Evolutionary conservation across 2,888 invertebrate genomes (phyloP), one percentile per base, ranked within the genome.

Genomic region (Subacronicta megacephala): DNA sequence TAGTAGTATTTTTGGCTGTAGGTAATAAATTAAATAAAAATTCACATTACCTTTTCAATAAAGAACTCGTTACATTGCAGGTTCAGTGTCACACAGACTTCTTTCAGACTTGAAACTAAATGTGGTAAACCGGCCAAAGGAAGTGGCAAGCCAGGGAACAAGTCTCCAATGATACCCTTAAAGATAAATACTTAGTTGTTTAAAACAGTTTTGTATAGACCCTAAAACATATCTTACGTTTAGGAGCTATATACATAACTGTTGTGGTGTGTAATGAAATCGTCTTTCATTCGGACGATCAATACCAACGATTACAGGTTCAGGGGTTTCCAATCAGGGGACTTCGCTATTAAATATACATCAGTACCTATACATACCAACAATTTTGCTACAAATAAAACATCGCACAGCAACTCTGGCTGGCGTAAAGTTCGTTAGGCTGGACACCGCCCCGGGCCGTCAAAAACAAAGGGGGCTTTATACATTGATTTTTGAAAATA

Each of bases 161-260:
- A 91, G 93, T 99, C 99, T 0, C 98, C 97, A 13, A 98, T 97
- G 51, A 99, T 99, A 46, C 98, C 99, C 95, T 96, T 31, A 2
- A 57, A 42, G 5, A n/a, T 17, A 40, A 18, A 7, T 13, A 42
- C n/a, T 5, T 15, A 37, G 1, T 16, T 37, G 3, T 4, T 31
- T 5, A 31, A 31, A n/a, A n/a, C n/a, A n/a, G n/a, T n/a, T n/a
- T n/a, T n/a, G n/a, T n/a, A n/a, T n/a, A n/a, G n/a, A n/a, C n/a
- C n/a, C n/a, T n/a, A n/a, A n/a, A n/a, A n/a, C n/a, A n/a, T n/a
- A n/a, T n/a, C n/a, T n/a, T n/a, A n/a, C n/a, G n/a, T n/a, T n/a
- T n/a, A n/a, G n/a, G n/a, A n/a, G n/a, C n/a, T n/a, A n/a, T n/a
- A n/a, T n/a, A n/a, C n/a, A n/a, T n/a, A n/a, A n/a, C n/a, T n/a